A percentile compares a stretch with the other conserved stretches of the same genome.
phyloP scores from a whole-genome alignment of 2,113 vertebrate genomes.

The Psettodes erumei region DNA sequence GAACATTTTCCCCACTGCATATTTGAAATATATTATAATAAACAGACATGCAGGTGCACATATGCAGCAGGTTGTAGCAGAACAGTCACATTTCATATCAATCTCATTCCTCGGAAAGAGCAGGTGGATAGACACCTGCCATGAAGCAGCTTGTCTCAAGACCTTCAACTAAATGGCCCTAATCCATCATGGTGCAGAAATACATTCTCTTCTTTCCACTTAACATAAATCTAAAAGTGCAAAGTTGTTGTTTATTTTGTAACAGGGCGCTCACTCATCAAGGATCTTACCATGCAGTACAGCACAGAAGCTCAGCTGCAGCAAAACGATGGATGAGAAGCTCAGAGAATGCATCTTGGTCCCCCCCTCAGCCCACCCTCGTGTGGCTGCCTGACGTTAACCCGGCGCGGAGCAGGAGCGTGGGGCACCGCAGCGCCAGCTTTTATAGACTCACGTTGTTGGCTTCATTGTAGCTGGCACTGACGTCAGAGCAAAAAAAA shows the following conservation, averaged over 20 bases:
- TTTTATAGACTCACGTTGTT: conserved; percentile 80
- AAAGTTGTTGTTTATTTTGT: neutral
- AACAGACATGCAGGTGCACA: neutral
- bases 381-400: neutral
- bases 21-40: conserved; percentile 1
- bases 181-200: too few relatives aligned
- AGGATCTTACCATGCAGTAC: conserved; percentile 64
- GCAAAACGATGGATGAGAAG: conserved; percentile 24
- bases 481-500: conserved; percentile 80
- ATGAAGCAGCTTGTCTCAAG: conserved; percentile 8
- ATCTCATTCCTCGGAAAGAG: neutral
- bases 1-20: neutral
- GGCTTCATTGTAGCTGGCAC: conserved; percentile 46
- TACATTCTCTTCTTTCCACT: neutral
- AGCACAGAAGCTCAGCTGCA: conserved; percentile 46
- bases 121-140: conserved; percentile 43
- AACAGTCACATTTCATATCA: neutral
- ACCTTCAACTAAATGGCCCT: neutral
- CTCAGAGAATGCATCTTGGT: conserved; percentile 58
- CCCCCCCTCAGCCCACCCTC: conserved; percentile 20
- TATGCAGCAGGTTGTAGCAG: neutral
- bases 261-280: neutral
- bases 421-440: conserved; percentile 42
- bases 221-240: neutral
- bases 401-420: conserved; percentile 22